Evolutionary conservation across 2,888 invertebrate species (phyloP), one percentile per base, ranked within the genome.

Genomic region (Amaurobius ferox): DNA sequence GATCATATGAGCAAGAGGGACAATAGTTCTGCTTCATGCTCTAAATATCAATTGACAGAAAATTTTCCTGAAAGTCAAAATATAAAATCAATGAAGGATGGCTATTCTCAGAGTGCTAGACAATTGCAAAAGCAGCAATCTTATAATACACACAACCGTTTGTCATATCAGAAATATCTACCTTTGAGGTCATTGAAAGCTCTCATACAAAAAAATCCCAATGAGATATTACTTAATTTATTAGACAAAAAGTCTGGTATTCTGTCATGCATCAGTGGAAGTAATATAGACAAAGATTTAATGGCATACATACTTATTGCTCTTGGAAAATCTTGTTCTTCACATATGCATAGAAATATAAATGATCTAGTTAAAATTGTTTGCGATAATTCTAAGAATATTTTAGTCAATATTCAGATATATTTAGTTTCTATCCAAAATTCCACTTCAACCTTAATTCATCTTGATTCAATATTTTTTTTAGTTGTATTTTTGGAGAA

Each of bases 381-480:
- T n/a, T 44, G 40, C 7, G 26, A 16, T 7, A 32, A 35, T 19
- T 61, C 19, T 2, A 61, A 32, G 9, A 73, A 72, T 44, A 39
- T 67, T 19, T 62, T 71, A 9, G 11, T 62, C 16, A 44, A 35
- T n/a, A 9, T 80, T 16, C 77, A 67, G 11, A 19, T n/a, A 26
- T 81, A 72, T 77, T 23, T 87, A 28, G 62, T 44, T 35, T 76
- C 64, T 5, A 73, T 87, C 68, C 35, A 16, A n/a, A 1, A 30
- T 7, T 32, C 7, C 1, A 0, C 32, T 26, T 32, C 30, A 16
- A n/a, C 30, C 11, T 13, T 29, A 16, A 7, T 5, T 35, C 72
- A 87, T 73, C 44, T 80, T 16, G 28, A 77, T 55, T 76, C 87
- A 19, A 62, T 87, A 16, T 23, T 40, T 19, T 66, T 39, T 62